Percentiles rank a stretch among this genome's conserved stretches.
Conservation (phyloP, 92 coral and sea anemone species). For the Heliopora coerulea region DNA sequence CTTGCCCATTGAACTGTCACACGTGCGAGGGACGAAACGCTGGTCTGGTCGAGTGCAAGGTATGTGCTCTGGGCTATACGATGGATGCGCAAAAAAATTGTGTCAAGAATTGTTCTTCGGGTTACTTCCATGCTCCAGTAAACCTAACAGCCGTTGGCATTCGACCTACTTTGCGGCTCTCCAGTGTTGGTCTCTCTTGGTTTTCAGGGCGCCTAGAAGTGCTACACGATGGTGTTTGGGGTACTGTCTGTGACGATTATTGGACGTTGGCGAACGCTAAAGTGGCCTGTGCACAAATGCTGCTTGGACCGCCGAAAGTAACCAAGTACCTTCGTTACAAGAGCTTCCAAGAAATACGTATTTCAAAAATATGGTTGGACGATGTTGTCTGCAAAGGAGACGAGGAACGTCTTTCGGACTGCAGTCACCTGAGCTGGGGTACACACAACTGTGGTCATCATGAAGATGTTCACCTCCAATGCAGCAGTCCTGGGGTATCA, state of each 20-base stretch:
- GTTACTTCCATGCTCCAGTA: background rate
- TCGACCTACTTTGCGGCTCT: background rate
- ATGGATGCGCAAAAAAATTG: background rate
- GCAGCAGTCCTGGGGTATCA: slow-evolving; percentile 43
- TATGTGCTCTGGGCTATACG: slow-evolving; percentile 2
- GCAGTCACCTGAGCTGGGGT: slow-evolving; percentile 84
- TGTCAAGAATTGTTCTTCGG: background rate
- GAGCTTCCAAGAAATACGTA: background rate
- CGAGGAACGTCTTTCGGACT: slow-evolving; percentile 56
- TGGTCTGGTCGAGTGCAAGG: background rate
- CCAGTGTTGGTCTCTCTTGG: background rate
- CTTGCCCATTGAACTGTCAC: slow-evolving; percentile 9
- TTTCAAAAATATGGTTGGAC: slow-evolving; percentile 71
- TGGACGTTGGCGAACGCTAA: slow-evolving; percentile 1
- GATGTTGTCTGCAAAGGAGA: slow-evolving; percentile 69
- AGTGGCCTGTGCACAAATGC: slow-evolving; percentile 5
- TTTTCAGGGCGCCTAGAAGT: slow-evolving; percentile 27
- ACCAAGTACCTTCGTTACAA: background rate
- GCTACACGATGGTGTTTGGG: slow-evolving; percentile 15
- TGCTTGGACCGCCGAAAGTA: slow-evolving; percentile 18
- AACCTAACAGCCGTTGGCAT: slow-evolving; percentile 1
- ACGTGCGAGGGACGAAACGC: background rate
- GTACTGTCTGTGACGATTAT: slow-evolving; percentile 18
- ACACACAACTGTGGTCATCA: slow-evolving; percentile 69
- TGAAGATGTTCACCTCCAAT: slow-evolving; percentile 76